A percentile compares a stretch with the other conserved stretches of the same genome.
These are phyloP conservation scores for Cassiopea andromeda DNA, from an alignment of 30 jellyfish, hydroid and myxozoan species.

Conservation along the genomic window DNA sequence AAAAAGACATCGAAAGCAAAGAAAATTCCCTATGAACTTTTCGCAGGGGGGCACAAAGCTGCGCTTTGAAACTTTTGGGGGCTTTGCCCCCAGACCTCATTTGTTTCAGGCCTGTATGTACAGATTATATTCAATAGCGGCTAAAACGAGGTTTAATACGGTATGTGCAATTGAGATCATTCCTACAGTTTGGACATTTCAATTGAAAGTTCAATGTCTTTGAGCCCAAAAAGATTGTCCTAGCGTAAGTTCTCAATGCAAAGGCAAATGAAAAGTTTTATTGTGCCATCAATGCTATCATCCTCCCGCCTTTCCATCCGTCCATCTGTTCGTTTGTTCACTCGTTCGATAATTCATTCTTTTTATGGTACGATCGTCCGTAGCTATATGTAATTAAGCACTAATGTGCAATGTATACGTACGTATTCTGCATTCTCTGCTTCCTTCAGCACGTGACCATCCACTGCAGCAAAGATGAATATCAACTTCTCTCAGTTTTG, in stretches of 20 bases:
- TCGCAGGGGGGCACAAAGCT: not conserved
- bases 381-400: not conserved
- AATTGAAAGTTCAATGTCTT: not conserved
- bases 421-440: slow-evolving; percentile 58
- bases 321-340: not conserved
- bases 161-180: no score
- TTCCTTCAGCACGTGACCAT: slow-evolving; percentile 38
- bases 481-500: slow-evolving; percentile 30
- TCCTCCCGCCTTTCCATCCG: not conserved
- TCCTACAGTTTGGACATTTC: not conserved
- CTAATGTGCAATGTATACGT: slow-evolving; percentile 1
- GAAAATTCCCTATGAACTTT: not conserved
- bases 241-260: not conserved
- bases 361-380: not conserved
- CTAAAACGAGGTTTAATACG: not conserved
- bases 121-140: not conserved
- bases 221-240: not conserved
- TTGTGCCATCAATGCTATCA: not conserved
- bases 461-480: slow-evolving; percentile 69
- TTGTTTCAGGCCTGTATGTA: not conserved
- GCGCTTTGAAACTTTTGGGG: not conserved
- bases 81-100: not conserved
- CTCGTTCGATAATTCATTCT: not conserved
- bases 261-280: not conserved
- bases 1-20: not conserved